Base-by-base conservation (phyloP, 1,140 invertebrate species). In the Heliconius congener region DNA sequence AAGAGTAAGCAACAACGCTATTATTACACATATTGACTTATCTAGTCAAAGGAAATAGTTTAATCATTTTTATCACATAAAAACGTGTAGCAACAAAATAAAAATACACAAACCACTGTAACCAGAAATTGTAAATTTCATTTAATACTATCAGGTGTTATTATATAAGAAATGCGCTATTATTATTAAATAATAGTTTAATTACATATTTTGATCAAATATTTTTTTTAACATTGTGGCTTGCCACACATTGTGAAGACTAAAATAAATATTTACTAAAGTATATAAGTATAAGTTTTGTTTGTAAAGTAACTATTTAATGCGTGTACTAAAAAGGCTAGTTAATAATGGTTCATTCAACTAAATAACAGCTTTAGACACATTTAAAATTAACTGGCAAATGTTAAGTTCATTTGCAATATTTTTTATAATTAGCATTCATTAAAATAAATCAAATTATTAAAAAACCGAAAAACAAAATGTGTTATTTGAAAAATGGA, bases 121-220 rank as follows among this genome's bases (percentile, higher is more conserved):
- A 79, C 71, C 76, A 76, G 52, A 74, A 82, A 77, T 74, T 77
- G 57, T 79, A 74, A 57, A 77, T 52, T 76, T 52, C 13, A 66
- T 66, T 77, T 81, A 83, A 81, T 83, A 85, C 87, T 86, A 85
- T 83, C 84, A 79, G 86, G 84, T 87, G 73, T 86, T 83, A 81
- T 81, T 73, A 81, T 73, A 81, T 78, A 66, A 81, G 79, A 81
- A 81, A 81, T 81, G 80, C 80, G 23, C 80, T 81, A 76, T 81
- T 73, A 78, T 81, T 73, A 71, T 78, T 78, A 52, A 46, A 72
- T 78, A 76, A 73, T 27, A 81, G 37, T 42, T 52, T 76, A 50
- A 76, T 34, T 50, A 76, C 3, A 81, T 37, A 76, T 60, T 66
- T 66, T 79, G n/a, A 71, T 52, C 18, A 81, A 52, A 77, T 19